phyloP scores from a whole-genome alignment of 2,797 vertebrate genomes.

The Arctocebus calabarensis region DNA sequence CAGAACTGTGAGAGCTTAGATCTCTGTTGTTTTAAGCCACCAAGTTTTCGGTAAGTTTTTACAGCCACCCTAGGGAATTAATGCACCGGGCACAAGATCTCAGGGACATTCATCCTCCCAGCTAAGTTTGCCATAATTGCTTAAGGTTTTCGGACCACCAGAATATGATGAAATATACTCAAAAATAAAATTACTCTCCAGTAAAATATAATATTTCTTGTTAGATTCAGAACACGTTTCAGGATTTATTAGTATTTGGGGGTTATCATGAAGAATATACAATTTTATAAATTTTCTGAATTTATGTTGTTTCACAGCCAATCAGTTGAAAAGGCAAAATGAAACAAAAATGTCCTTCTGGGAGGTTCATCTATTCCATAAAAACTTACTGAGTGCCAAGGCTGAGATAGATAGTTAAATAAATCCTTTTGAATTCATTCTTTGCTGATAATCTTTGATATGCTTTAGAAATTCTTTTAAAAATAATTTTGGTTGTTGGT shows the following conservation, averaged over 20 bases:
- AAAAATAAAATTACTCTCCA: background rate
- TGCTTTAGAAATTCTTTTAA: background rate
- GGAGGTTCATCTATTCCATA: background rate
- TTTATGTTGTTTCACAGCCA: background rate
- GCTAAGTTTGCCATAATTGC: background rate
- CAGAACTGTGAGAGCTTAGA: background rate
- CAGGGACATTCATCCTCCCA: background rate
- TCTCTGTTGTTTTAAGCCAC: background rate
- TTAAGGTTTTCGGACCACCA: background rate
- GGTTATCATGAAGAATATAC: background rate
- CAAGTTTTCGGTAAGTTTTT: background rate
- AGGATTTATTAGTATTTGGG: background rate
- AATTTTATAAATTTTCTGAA: background rate
- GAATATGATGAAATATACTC: background rate
- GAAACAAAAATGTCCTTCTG: background rate
- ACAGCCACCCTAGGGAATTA: background rate
- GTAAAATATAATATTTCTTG: background rate
- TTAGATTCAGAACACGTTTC: background rate
- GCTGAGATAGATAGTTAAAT: constrained; percentile 1
- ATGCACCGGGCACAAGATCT: background rate
- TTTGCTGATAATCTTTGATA: background rate
- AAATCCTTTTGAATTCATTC: background rate
- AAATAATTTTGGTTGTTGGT: background rate
- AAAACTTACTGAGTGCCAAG: background rate
- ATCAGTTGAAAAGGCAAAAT: background rate